These are phyloP conservation scores for Nomada hirtipes DNA, from an alignment of 2,888 invertebrate species.

Conservation along the genomic window DNA sequence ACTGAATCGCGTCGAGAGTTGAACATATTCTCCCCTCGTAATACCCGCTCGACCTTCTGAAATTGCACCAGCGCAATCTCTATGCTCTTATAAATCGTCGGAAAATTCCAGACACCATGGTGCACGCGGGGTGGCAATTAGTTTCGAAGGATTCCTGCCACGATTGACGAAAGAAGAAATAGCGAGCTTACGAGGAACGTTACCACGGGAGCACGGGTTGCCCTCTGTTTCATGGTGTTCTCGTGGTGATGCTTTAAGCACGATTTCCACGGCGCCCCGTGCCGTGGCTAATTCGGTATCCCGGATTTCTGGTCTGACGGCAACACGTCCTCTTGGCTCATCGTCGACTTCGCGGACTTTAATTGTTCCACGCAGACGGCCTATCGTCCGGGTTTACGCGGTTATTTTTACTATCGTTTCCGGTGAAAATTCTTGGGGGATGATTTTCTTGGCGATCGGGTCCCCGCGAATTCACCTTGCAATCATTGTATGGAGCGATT, in stretches of 20 bases:
- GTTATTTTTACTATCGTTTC: conserved; percentile 60
- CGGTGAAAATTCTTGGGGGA: conserved; percentile 8
- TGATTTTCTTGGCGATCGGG: conserved; percentile 19
- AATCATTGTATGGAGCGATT: background rate
- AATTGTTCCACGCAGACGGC: conserved; percentile 61
- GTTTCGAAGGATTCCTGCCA: conserved; percentile 39
- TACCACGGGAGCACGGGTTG: background rate
- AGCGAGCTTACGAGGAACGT: background rate
- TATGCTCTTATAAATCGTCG: conserved; percentile 13
- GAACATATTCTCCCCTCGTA: background rate
- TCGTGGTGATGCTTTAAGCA: background rate
- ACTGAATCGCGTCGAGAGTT: conserved; percentile 23
- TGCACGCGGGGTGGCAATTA: conserved; percentile 37
- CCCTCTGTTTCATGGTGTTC: background rate
- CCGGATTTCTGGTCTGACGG: conserved; percentile 81
- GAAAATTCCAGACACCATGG: background rate
- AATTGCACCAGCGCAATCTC: conserved; percentile 22
- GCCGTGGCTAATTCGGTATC: conserved; percentile 76
- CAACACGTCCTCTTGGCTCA: conserved; percentile 60
- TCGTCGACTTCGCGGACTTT: conserved; percentile 47
- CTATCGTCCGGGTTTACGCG: conserved; percentile 10
- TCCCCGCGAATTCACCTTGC: background rate
- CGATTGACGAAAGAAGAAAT: conserved; percentile 15
- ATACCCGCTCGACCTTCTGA: background rate
- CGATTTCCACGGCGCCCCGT: conserved; percentile 16